Evolutionary conservation across 1,140 invertebrate genomes (phyloP), one percentile per base, ranked within the genome.

Genomic region (Cydia splendana): DNA sequence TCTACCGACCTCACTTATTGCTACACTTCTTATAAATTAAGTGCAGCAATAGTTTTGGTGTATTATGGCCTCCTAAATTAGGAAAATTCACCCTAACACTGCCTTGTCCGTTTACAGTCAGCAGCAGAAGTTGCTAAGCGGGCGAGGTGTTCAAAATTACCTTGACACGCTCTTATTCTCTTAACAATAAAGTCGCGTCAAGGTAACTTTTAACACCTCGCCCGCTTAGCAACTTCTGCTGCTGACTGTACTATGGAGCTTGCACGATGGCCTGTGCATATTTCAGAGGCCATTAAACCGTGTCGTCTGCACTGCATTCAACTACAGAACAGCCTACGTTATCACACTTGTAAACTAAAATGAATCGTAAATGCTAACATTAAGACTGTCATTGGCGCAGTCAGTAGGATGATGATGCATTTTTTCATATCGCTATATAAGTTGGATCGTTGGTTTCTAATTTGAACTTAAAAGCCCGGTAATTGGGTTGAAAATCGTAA

Each of bases 231-330:
- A n/a, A n/a, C n/a, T n/a, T n/a, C n/a, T n/a, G n/a, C n/a, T n/a
- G n/a, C n/a, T n/a, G n/a, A n/a, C n/a, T n/a, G n/a, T n/a, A n/a
- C 57, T 24, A 24, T 24, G 57, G 57, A 62, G 20, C 57, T n/a
- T 62, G 57, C 57, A 62, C 57, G 57, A 24, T 12, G 20, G 57
- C 20, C 4, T 24, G 57, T 62, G 57, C 57, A 62, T 62, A 62
- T 62, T 62, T 62, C 57, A 62, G 57, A 62, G 20, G 20, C 57
- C 57, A 62, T 62, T 62, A 62, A 62, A 12, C 57, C 57, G n/a
- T 62, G 57, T 62, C 57, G 57, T 24, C 20, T 62, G 57, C 57
- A 24, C 18, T 10, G 20, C 18, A 1, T 24, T 20, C 57, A 62
- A 24, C 9, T 24, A 24, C 20, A 62, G 20, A 62, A 20, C 10